A percentile compares a stretch with the other conserved stretches of the same genome.
Evolutionary conservation across 92 coral and sea anemone genomes (phyloP).

Genomic region (Porites cylindrica): DNA sequence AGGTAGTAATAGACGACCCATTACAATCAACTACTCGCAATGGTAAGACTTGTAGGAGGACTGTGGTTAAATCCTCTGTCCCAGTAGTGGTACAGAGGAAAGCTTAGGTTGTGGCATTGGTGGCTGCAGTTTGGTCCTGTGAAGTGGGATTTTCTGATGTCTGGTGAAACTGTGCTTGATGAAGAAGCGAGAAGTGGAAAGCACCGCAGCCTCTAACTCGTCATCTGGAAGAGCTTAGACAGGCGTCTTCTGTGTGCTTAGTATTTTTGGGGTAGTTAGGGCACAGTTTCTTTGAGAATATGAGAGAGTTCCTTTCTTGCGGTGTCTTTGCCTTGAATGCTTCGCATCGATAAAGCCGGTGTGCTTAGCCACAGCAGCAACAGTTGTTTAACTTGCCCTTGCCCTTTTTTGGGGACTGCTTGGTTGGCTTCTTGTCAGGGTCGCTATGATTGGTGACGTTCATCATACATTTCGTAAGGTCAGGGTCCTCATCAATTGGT

Average conservation of each 20-base stretch:
- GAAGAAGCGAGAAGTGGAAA: constrained; percentile 56
- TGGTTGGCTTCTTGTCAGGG: background rate
- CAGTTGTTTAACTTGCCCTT: constrained; percentile 12
- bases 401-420: background rate
- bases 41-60: constrained; percentile 61
- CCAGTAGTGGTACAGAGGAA: no score
- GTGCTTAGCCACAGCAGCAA: constrained; percentile 46
- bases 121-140: background rate
- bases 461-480: constrained; percentile 16
- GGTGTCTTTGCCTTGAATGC: constrained; percentile 52
- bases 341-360: constrained; percentile 51
- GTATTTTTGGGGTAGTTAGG: constrained; percentile 49
- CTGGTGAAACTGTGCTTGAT: background rate
- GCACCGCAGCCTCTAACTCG: constrained; percentile 55
- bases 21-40: constrained; percentile 31
- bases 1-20: constrained; percentile 36
- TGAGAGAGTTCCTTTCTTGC: constrained; percentile 29
- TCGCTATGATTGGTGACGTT: background rate
- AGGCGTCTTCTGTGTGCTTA: constrained; percentile 43
- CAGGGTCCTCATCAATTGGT: no score
- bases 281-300: constrained; percentile 31
- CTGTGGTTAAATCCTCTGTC: constrained; percentile 16
- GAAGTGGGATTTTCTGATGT: background rate
- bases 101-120: constrained; percentile 3
- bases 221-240: constrained; percentile 61